A percentile compares a stretch with the other conserved stretches of the same genome.
phyloP scores from a whole-genome alignment of 1,140 invertebrate genomes.

The Physella acuta region DNA sequence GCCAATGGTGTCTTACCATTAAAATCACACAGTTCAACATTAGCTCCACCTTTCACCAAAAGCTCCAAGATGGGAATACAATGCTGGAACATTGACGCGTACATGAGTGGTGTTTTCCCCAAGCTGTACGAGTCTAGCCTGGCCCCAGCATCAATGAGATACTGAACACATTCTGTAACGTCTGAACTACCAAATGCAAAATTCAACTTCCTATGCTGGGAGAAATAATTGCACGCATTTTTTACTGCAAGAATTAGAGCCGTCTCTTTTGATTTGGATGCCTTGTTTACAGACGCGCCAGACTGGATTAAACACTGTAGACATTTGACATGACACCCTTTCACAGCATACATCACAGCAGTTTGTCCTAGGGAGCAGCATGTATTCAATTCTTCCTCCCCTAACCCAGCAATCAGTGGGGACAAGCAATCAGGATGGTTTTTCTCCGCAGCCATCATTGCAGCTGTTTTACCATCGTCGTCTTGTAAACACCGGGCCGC shows the following conservation, averaged over 20 bases:
- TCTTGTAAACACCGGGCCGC: background rate
- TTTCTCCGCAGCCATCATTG: background rate
- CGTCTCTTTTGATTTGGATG: background rate
- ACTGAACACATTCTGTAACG: no score
- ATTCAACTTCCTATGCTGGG: background rate
- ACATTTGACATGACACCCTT: background rate
- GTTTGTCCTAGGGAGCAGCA: background rate
- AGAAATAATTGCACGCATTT: background rate
- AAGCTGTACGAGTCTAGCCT: no score
- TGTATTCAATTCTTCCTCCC: background rate
- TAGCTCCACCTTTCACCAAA: background rate
- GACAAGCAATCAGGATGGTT: background rate
- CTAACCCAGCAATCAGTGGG: background rate
- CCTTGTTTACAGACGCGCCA: background rate
- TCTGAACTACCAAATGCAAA: background rate
- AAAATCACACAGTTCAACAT: background rate
- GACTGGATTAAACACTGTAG: background rate
- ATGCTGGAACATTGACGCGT: no score
- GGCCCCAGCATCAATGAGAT: no score
- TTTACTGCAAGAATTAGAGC: background rate
- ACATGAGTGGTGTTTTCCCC: no score
- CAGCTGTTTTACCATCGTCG: background rate
- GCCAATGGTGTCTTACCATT: background rate
- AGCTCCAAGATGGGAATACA: background rate
- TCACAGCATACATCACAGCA: constrained; percentile 1